Evolutionary conservation across 2,888 invertebrate species (phyloP).

Genomic region (Brachypalpus laphriformis): DNA sequence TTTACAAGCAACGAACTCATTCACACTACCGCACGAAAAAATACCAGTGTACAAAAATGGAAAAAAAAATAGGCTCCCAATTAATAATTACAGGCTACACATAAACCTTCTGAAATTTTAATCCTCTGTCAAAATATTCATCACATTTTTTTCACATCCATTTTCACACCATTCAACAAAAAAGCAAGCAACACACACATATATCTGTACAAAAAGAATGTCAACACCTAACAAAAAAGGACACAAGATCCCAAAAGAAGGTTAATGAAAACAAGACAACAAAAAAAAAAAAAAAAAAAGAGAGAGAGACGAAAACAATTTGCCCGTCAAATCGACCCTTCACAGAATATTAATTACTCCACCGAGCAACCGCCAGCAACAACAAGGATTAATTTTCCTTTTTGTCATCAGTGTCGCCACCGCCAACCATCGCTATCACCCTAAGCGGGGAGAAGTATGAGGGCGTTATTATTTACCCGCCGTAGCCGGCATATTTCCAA

Average conservation of each 20-base stretch:
- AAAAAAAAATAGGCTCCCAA: conserved; percentile 14
- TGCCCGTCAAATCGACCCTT: conserved; percentile 73
- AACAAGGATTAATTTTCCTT: conserved; percentile 73
- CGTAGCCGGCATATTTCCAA: conserved; percentile 71
- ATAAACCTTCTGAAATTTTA: conserved; percentile 46
- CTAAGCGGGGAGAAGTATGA: conserved; percentile 24
- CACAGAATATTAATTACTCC: conserved; percentile 73
- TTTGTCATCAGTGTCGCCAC: conserved; percentile 60
- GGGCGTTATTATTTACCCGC: conserved; percentile 63
- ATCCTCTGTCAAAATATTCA: conserved; percentile 52
- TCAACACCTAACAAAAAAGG: conserved; percentile 34
- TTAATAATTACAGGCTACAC: conserved; percentile 44
- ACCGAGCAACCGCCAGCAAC: conserved; percentile 65
- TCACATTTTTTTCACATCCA: conserved; percentile 20
- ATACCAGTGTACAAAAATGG: not conserved
- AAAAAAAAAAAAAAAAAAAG: conserved; percentile 28
- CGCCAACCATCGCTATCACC: conserved; percentile 18
- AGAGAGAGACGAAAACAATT: conserved; percentile 68
- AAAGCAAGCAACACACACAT: not conserved
- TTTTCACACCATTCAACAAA: conserved; percentile 34
- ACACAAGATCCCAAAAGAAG: conserved; percentile 45
- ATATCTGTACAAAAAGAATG: conserved; percentile 27
- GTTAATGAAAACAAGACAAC: conserved; percentile 65
- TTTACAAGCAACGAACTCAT: not conserved
- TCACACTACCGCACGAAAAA: not conserved